These are phyloP conservation scores for Mercenaria mercenaria DNA, from an alignment of 1,140 invertebrate species.

Conservation along the genomic window DNA sequence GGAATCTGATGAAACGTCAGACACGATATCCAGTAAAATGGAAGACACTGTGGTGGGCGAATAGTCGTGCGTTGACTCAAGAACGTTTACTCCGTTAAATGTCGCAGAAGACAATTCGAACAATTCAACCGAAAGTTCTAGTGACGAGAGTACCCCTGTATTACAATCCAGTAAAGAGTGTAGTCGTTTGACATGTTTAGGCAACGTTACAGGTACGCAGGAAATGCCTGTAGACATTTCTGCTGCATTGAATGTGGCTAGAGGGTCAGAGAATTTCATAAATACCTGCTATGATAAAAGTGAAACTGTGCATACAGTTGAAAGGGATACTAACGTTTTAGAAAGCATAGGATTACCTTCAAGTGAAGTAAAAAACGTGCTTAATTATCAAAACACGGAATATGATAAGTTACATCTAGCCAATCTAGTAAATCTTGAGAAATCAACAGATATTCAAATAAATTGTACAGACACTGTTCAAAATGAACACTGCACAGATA, in stretches of 20 bases:
- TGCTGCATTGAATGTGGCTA: not conserved
- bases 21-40: constrained; percentile 49
- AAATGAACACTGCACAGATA: not conserved
- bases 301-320: not conserved
- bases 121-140: not conserved
- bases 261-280: not conserved
- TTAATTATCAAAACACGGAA: not conserved
- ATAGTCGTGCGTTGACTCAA: not conserved
- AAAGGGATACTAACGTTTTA: not conserved
- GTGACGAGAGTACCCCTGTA: not conserved
- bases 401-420: not conserved
- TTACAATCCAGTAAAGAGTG: no score
- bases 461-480: not conserved
- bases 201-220: not conserved
- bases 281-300: not conserved
- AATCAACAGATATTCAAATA: constrained; percentile 19
- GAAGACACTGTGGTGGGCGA: constrained; percentile 6
- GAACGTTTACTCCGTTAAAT: not conserved
- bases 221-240: not conserved
- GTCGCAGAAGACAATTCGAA: not conserved
- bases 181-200: not conserved
- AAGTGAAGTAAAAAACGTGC: not conserved
- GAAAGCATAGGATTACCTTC: no score
- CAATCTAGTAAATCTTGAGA: not conserved
- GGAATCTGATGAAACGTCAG: not conserved